Base-by-base conservation (phyloP, 2,888 invertebrate species). In the Nyleta sp. region DNA sequence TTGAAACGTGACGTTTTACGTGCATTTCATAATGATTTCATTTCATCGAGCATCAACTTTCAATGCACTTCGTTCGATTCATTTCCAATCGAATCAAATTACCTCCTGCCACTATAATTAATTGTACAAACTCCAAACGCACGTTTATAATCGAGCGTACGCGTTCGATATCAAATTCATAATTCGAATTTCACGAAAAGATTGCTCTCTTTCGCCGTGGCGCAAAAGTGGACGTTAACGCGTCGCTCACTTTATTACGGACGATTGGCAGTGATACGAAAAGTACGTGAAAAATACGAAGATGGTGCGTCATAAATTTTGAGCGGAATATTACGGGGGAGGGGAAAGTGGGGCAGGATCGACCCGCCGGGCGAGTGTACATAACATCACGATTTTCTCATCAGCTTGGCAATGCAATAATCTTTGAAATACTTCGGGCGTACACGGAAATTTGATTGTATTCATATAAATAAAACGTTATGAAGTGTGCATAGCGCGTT, bases 301-400 rank as follows among this genome's bases (percentile, higher is more conserved):
- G 57, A 75, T 64, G 75, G 57, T 44, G 42, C 48, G 68, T 64
- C 53, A 55, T 64, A 75, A 68, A 75, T 75, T 75, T 70, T 70
- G 50, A 75, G 57, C 17, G 31, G 42, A 73, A 68, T 67, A 74
- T 74, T 65, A 67, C 59, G 24, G 24, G 57, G 40, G 71, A 60
- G 67, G 64, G 62, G 64, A 75, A 75, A 75, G 68, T 76, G 59
- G 76, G 64, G 62, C 76, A 70, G 18, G 64, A 62, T 52, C 64
- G 70, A 70, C 50, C 70, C 64, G 67, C 52, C 62, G 68, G 75
- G 76, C 64, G 42, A 64, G 28, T 48, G 68, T 64, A 46, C 62
- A 64, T 55, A 76, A 76, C 68, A 64, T 76, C 76, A 68, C 76
- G 76, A 70, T 76, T 76, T 70, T 76, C 76, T 64, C 76, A 76